phyloP scores from a whole-genome alignment of 2,797 vertebrate species.

The Menidia menidia region DNA sequence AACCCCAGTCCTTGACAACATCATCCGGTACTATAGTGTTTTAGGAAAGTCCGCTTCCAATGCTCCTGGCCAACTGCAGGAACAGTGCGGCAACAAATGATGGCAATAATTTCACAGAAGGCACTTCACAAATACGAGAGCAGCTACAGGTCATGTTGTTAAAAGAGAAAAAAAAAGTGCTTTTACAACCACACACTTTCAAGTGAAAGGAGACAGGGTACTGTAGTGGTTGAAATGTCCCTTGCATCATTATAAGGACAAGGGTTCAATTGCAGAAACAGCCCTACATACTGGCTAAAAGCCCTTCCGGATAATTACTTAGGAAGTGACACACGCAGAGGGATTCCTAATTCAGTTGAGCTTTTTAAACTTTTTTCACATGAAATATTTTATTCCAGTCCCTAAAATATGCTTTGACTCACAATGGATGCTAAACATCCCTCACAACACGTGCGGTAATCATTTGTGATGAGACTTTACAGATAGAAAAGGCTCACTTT shows the following conservation, averaged over 20 bases:
- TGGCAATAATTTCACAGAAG: slow-evolving; percentile 75
- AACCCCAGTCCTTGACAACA: slow-evolving; percentile 32
- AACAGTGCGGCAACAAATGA: slow-evolving; percentile 74
- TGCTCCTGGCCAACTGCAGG: slow-evolving; percentile 62
- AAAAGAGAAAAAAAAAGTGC: slow-evolving; percentile 52
- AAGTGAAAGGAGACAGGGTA: slow-evolving; percentile 68
- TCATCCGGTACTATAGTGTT: slow-evolving; percentile 57
- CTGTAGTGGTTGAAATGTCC: slow-evolving; percentile 63
- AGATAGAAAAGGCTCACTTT: slow-evolving; percentile 74
- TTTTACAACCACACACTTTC: slow-evolving; percentile 78
- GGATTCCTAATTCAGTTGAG: slow-evolving; percentile 44
- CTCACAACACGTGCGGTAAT: slow-evolving; percentile 67
- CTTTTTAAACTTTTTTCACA: slow-evolving; percentile 55
- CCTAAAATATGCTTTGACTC: slow-evolving; percentile 69
- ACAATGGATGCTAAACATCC: slow-evolving; percentile 65
- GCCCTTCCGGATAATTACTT: slow-evolving; percentile 40
- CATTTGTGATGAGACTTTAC: slow-evolving; percentile 61
- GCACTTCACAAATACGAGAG: slow-evolving; percentile 71
- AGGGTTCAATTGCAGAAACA: slow-evolving; percentile 72
- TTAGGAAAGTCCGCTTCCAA: slow-evolving; percentile 75
- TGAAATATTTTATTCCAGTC: slow-evolving; percentile 58
- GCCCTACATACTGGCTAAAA: slow-evolving; percentile 48
- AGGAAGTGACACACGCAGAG: slow-evolving; percentile 51
- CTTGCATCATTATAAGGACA: slow-evolving; percentile 67
- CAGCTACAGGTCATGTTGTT: slow-evolving; percentile 66